These are phyloP conservation scores for Rhyacophila evoluta DNA, from an alignment of 2,888 invertebrate genomes.

Conservation along the genomic window DNA sequence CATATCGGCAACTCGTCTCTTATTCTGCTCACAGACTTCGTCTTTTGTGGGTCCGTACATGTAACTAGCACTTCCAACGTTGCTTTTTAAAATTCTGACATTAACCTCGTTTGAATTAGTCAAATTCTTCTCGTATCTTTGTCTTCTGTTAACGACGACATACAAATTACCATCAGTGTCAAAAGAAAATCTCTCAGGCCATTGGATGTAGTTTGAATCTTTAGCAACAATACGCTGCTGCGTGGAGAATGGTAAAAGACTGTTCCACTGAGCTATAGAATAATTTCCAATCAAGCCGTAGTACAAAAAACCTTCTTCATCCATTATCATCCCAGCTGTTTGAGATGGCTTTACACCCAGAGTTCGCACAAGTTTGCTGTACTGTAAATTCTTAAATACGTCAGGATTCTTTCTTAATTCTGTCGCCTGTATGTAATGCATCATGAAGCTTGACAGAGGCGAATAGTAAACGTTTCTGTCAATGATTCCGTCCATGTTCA, in stretches of 20 bases:
- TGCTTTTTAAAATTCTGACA: slow-evolving; percentile 75
- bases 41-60: slow-evolving; percentile 65
- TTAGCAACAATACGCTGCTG: slow-evolving; percentile 76
- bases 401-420: slow-evolving; percentile 71
- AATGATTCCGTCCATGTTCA: slow-evolving; percentile 60
- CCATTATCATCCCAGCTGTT: slow-evolving; percentile 82
- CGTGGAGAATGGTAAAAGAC: slow-evolving; percentile 68
- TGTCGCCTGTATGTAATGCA: slow-evolving; percentile 76
- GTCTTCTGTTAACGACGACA: slow-evolving; percentile 76
- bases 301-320: slow-evolving; percentile 77
- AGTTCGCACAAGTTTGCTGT: slow-evolving; percentile 69
- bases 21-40: slow-evolving; percentile 2
- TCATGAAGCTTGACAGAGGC: slow-evolving; percentile 76
- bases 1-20: background rate
- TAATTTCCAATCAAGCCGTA: slow-evolving; percentile 78
- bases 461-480: slow-evolving; percentile 75
- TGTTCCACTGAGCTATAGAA: slow-evolving; percentile 79
- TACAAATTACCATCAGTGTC: slow-evolving; percentile 76
- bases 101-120: slow-evolving; percentile 73
- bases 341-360: slow-evolving; percentile 76
- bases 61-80: slow-evolving; percentile 75
- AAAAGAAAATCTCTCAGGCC: slow-evolving; percentile 80
- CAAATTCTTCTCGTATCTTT: slow-evolving; percentile 74
- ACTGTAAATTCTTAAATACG: slow-evolving; percentile 59
- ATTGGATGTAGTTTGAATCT: slow-evolving; percentile 77